phyloP scores from a whole-genome alignment of 1,140 invertebrate genomes.

The Drosophila murphyi region DNA sequence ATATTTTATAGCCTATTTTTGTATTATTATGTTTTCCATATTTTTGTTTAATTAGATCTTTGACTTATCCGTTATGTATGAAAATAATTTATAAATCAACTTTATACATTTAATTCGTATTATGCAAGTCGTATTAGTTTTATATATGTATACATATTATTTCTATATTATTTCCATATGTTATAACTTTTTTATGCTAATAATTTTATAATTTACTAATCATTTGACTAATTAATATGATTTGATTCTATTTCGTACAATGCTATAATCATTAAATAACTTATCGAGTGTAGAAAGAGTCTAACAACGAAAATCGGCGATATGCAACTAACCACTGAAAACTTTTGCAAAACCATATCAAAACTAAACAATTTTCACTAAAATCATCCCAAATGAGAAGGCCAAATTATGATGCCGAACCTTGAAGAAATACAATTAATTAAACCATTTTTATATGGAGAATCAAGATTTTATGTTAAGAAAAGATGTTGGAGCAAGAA shows the following conservation, averaged over 20 bases:
- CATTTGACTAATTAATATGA: conserved; percentile 59
- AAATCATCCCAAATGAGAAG: conserved; percentile 7
- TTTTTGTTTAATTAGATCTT: no score
- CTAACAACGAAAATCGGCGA: conserved; percentile 51
- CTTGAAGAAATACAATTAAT: neutral
- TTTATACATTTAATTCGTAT: neutral
- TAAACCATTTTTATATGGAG: neutral
- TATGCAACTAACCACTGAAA: conserved; percentile 54
- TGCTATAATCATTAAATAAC: conserved; percentile 21
- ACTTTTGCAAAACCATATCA: conserved; percentile 62
- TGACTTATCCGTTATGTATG: no score
- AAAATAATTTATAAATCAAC: no score
- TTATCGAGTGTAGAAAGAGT: conserved; percentile 55
- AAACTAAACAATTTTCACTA: conserved; percentile 69
- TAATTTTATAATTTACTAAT: conserved; percentile 24
- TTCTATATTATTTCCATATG: conserved; percentile 18
- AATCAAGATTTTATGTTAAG: neutral
- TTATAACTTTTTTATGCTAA: conserved; percentile 8
- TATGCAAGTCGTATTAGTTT: neutral
- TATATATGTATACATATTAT: conserved; percentile 4
- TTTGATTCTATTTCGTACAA: conserved; percentile 49
- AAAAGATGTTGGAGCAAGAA: neutral
- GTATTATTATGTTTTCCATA: no score
- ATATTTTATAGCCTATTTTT: no score
- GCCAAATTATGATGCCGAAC: conserved; percentile 1